A percentile compares a stretch with the other conserved stretches of the same genome.
These are phyloP conservation scores for Chaetodon auriga DNA, from an alignment of 2,113 vertebrate species.

Conservation along the genomic window DNA sequence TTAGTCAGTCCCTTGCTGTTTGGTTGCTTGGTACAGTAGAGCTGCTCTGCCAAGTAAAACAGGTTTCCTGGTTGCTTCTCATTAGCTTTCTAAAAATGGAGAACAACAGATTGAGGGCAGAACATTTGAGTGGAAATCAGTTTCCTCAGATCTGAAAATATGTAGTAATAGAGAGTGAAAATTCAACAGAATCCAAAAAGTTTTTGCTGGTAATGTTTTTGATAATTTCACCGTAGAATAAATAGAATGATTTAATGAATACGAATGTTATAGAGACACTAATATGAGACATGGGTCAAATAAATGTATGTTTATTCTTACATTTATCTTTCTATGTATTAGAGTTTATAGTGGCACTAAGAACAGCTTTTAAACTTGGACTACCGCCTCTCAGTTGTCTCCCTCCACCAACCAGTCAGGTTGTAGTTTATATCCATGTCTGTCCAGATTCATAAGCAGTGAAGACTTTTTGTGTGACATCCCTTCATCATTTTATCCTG, in stretches of 20 bases:
- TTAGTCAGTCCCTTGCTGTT: neutral
- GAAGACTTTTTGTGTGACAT: too few species aligned
- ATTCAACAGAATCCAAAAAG: neutral
- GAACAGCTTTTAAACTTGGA: too few species aligned
- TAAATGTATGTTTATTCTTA: conserved; percentile 1
- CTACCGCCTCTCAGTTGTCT: too few species aligned
- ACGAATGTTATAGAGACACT: neutral
- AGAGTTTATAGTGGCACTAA: neutral
- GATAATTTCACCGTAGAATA: neutral
- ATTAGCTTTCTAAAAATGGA: neutral
- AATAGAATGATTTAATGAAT: neutral
- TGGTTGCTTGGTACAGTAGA: neutral
- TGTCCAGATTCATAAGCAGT: too few species aligned
- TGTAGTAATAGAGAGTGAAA: neutral
- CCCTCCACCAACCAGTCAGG: too few species aligned
- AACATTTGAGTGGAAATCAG: neutral
- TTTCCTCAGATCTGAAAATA: neutral
- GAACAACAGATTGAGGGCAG: neutral
- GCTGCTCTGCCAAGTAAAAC: neutral
- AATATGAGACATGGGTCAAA: neutral
- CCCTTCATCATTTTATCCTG: too few species aligned
- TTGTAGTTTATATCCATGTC: too few species aligned
- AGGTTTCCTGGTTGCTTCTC: neutral
- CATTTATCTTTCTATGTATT: neutral
- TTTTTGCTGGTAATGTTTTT: neutral